Conservation (phyloP, 2,113 vertebrate species). For the Fulica atra region DNA sequence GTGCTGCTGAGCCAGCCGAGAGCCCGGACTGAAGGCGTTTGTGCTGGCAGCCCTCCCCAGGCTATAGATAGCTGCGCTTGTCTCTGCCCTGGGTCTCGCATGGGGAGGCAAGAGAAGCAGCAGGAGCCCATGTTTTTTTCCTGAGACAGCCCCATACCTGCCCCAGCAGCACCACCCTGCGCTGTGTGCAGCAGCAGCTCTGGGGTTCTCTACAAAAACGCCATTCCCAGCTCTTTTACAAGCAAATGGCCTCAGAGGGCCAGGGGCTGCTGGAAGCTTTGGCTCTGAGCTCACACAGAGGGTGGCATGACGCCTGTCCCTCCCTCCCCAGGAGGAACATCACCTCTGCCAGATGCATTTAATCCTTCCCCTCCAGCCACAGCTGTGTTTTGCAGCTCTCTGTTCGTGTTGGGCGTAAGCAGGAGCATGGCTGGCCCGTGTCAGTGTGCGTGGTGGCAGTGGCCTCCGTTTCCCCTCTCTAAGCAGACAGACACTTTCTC, state of each 20-base stretch:
- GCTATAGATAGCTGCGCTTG: not conserved
- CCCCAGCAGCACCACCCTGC: not conserved
- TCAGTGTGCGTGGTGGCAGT: not conserved
- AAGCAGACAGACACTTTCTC: not conserved
- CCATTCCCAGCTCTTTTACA: not conserved
- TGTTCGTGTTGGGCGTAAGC: rapidly evolving
- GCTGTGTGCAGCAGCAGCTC: not conserved
- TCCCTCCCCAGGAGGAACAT: not conserved
- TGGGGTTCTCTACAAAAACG: not conserved
- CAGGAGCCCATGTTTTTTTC: not conserved
- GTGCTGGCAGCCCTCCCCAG: not conserved
- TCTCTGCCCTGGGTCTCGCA: rapidly evolving
- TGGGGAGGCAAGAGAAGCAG: not conserved
- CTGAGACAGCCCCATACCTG: too few species aligned
- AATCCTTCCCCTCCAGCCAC: not conserved
- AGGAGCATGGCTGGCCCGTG: not conserved
- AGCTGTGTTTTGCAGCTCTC: not conserved
- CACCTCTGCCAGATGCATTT: not conserved
- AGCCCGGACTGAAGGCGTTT: not conserved
- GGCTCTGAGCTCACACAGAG: not conserved
- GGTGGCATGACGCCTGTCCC: rapidly evolving
- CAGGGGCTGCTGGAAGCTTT: not conserved
- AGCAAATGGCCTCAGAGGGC: rapidly evolving
- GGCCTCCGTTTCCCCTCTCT: not conserved
- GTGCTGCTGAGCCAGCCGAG: rapidly evolving